A percentile compares a stretch with the other conserved stretches of the same genome.
Evolutionary conservation across 2,113 vertebrate species (phyloP).

Genomic region (Ceyx margarethae): DNA sequence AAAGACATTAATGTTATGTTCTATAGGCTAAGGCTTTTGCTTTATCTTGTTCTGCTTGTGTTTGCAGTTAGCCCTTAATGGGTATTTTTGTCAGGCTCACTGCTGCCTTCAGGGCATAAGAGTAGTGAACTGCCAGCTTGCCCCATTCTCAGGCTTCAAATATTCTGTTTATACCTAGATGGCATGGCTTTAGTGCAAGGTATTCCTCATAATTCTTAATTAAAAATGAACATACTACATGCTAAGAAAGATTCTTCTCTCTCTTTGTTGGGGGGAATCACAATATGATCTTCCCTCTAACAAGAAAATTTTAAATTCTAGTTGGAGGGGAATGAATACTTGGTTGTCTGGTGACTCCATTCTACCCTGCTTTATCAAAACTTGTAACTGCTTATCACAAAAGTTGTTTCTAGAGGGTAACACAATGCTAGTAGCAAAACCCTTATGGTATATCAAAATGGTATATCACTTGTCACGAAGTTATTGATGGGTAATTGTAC

Average conservation of each 20-base stretch:
- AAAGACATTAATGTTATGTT: no score
- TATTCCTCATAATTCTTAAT: background rate
- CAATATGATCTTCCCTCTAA: background rate
- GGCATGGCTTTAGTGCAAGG: background rate
- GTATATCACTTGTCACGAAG: background rate
- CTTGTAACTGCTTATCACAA: background rate
- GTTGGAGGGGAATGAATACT: background rate
- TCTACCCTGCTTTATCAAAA: background rate
- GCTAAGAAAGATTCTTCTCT: background rate
- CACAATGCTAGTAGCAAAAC: background rate
- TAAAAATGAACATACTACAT: background rate
- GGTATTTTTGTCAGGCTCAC: background rate
- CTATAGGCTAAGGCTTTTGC: background rate
- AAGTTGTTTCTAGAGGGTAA: background rate
- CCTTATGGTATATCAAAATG: background rate
- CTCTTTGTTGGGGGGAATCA: background rate
- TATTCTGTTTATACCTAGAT: background rate
- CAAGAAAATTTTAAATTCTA: background rate
- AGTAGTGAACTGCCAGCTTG: background rate
- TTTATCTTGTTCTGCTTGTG: background rate
- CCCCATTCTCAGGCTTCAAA: background rate
- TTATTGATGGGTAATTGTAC: background rate
- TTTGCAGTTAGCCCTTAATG: background rate
- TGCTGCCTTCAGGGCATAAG: background rate
- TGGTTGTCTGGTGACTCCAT: background rate